Percentiles rank a stretch among this genome's conserved stretches.
phyloP scores from a whole-genome alignment of 2,113 vertebrate genomes.

The Chloebia gouldiae region DNA sequence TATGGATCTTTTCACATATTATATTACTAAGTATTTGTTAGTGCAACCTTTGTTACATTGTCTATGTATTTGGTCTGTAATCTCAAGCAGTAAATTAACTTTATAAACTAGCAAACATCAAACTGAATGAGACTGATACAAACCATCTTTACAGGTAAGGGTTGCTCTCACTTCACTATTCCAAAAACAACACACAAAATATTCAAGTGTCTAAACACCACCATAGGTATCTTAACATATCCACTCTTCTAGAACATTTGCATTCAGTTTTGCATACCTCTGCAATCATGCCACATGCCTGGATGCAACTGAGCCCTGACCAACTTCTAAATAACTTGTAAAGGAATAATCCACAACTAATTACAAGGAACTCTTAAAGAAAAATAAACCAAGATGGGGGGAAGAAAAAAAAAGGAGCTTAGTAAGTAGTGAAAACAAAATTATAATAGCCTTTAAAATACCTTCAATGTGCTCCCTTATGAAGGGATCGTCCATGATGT shows the following conservation, averaged over 20 bases:
- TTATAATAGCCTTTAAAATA: constrained; percentile 50
- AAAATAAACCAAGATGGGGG: background rate
- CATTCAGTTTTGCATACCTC: background rate
- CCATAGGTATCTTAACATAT: background rate
- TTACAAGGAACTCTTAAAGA: background rate
- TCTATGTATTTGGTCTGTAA: background rate
- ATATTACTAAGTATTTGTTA: background rate
- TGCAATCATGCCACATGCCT: background rate
- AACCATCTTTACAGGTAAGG: background rate
- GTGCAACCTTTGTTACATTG: background rate
- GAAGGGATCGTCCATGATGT: constrained; percentile 99
- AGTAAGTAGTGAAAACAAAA: background rate
- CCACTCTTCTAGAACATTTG: background rate
- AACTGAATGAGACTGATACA: background rate
- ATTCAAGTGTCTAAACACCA: background rate
- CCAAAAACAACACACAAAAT: background rate
- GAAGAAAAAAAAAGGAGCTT: background rate
- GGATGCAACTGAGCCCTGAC: background rate
- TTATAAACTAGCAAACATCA: background rate
- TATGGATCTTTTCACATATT: background rate
- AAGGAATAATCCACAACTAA: background rate
- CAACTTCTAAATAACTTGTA: background rate
- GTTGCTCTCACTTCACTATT: background rate
- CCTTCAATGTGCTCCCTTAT: constrained; percentile 99
- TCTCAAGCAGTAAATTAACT: background rate